Conservation (phyloP, 2,797 vertebrate genomes). For the Cossypha niveicapilla region DNA sequence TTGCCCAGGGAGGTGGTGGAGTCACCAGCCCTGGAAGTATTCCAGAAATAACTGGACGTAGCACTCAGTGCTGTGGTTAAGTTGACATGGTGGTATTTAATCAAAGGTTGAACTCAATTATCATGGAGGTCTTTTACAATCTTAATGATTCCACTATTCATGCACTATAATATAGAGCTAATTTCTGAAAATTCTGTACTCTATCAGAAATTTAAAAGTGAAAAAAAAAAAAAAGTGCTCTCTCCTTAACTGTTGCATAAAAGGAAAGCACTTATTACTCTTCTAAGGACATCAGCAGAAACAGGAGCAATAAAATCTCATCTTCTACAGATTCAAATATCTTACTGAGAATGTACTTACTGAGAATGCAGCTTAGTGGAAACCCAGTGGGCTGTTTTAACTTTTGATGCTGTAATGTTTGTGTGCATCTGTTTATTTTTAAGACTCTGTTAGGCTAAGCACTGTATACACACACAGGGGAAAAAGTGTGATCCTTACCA, state of each 20-base stretch:
- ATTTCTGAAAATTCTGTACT: background rate
- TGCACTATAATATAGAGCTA: background rate
- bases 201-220: background rate
- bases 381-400: background rate
- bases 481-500: background rate
- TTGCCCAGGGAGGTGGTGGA: background rate
- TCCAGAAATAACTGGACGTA: fast-evolving
- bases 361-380: background rate
- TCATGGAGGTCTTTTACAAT: background rate
- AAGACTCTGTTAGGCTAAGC: background rate
- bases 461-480: background rate
- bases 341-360: background rate
- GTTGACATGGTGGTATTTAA: background rate
- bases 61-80: background rate
- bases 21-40: fast-evolving
- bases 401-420: background rate
- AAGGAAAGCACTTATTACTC: background rate
- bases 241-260: background rate
- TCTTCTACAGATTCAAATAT: background rate
- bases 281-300: background rate
- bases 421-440: background rate
- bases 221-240: background rate
- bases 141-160: background rate
- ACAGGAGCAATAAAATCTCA: background rate
- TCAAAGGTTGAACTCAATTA: background rate